phyloP scores from a whole-genome alignment of 1,140 invertebrate genomes.

The Diorhabda elongata region DNA sequence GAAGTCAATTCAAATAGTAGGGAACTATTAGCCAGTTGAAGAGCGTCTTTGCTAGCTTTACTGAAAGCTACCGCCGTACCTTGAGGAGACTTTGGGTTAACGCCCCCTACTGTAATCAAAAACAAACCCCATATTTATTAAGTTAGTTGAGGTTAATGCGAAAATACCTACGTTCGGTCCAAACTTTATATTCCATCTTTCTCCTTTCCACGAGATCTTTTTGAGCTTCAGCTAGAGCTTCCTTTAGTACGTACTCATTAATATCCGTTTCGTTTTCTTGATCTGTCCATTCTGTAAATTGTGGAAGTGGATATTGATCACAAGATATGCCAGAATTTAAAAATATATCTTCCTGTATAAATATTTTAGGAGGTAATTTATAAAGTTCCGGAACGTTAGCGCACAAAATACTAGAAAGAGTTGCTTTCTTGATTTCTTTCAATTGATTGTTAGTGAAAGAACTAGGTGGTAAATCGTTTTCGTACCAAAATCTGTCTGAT shows the following conservation, averaged over 20 bases:
- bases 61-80: conserved; percentile 84
- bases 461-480: conserved; percentile 89
- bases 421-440: conserved; percentile 77
- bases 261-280: conserved; percentile 49
- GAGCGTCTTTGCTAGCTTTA: conserved; percentile 77
- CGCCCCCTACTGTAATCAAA: conserved; percentile 58
- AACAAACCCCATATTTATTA: conserved; percentile 25
- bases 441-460: conserved; percentile 79
- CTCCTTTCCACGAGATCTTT: conserved; percentile 66
- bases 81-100: conserved; percentile 79
- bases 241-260: conserved; percentile 53
- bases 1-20: conserved; percentile 81
- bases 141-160: not conserved
- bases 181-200: conserved; percentile 72
- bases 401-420: conserved; percentile 79
- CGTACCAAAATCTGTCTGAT: conserved; percentile 92
- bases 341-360: conserved; percentile 81
- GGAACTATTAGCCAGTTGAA: conserved; percentile 79
- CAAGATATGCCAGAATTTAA: conserved; percentile 79
- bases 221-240: conserved; percentile 70
- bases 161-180: conserved; percentile 54
- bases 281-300: conserved; percentile 62
- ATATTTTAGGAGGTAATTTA: conserved; percentile 75
- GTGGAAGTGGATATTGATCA: conserved; percentile 61
- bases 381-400: conserved; percentile 65